Conservation (phyloP, 2,888 invertebrate genomes). For the Laothoe populi region DNA sequence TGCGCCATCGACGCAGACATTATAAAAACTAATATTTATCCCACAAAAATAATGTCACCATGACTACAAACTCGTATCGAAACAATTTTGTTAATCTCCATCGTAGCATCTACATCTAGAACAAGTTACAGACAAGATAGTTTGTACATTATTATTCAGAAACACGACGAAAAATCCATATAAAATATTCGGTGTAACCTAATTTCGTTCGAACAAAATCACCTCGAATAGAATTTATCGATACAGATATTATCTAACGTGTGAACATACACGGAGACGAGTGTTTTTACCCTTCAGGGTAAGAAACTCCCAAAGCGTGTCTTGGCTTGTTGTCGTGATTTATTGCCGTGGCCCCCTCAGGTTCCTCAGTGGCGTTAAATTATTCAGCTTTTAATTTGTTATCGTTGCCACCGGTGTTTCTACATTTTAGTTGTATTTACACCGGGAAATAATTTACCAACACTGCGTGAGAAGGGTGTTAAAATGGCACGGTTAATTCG, state of each 20-base stretch:
- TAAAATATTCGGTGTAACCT: conserved; percentile 6
- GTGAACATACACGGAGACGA: conserved; percentile 18
- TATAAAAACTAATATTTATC: too few species aligned
- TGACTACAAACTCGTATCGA: neutral
- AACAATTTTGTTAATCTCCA: neutral
- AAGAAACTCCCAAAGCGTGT: conserved; percentile 57
- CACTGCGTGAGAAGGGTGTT: conserved; percentile 50
- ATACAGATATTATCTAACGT: conserved; percentile 23
- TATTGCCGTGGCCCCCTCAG: conserved; percentile 68
- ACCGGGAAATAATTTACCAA: conserved; percentile 74
- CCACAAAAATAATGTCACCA: neutral
- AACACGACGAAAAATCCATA: neutral
- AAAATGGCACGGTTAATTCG: conserved; percentile 52
- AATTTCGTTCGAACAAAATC: conserved; percentile 15
- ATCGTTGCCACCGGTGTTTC: conserved; percentile 74
- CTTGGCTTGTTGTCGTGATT: conserved; percentile 75
- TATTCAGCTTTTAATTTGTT: conserved; percentile 83
- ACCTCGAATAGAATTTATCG: conserved; percentile 20
- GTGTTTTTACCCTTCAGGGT: conserved; percentile 18
- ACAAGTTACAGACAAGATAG: neutral
- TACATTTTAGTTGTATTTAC: conserved; percentile 76
- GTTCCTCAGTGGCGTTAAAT: conserved; percentile 73
- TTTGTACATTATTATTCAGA: conserved; percentile 9
- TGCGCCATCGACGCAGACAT: too few species aligned
- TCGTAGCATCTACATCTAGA: neutral